These are phyloP conservation scores for Pheosia tremula DNA, from an alignment of 2,888 invertebrate species.

Conservation along the genomic window DNA sequence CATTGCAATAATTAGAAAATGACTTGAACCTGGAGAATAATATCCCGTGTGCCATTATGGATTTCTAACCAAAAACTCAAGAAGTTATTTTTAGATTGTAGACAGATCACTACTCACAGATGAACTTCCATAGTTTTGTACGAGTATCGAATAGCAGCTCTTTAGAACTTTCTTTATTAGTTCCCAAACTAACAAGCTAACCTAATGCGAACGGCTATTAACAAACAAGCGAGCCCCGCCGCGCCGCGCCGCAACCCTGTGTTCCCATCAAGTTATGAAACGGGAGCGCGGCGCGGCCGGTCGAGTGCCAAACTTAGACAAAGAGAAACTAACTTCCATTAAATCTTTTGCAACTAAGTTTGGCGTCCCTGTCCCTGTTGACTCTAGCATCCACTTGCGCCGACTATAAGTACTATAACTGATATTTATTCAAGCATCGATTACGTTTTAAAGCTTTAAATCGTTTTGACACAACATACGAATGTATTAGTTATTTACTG, in stretches of 20 bases:
- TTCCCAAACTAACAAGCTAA: neutral
- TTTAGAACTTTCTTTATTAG: neutral
- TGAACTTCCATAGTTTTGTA: no score
- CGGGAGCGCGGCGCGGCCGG: slow-evolving; percentile 65
- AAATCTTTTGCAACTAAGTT: slow-evolving; percentile 82
- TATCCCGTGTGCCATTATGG: no score
- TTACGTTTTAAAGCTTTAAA: no score
- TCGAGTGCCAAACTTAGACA: slow-evolving; percentile 79
- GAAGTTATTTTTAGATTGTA: no score
- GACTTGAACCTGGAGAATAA: neutral
- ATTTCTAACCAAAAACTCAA: no score
- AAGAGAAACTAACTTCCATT: slow-evolving; percentile 81
- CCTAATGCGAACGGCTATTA: slow-evolving; percentile 1
- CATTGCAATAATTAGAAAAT: neutral
- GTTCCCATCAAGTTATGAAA: slow-evolving; percentile 64
- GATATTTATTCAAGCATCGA: neutral
- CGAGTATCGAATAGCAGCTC: neutral
- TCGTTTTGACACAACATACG: no score
- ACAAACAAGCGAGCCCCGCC: neutral
- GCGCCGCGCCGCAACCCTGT: slow-evolving; percentile 48
- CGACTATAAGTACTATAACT: slow-evolving; percentile 18
- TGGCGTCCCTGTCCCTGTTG: slow-evolving; percentile 63
- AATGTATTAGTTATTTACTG: no score
- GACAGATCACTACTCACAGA: no score
- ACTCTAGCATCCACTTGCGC: slow-evolving; percentile 56